Conservation (phyloP, 2,888 invertebrate genomes). For the Clepsis dumicolana region DNA sequence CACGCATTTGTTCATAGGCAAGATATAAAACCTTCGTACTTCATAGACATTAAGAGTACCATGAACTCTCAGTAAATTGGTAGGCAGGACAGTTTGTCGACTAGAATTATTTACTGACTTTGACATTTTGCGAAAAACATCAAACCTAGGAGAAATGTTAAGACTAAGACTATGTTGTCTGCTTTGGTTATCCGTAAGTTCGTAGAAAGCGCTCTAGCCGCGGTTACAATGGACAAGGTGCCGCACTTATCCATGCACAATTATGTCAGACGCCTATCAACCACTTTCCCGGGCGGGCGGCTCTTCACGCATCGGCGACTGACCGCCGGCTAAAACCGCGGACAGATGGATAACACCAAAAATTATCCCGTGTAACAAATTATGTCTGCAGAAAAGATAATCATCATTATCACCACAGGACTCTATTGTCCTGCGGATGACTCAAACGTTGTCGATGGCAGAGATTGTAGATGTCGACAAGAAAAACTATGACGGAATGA, state of each 20-base stretch:
- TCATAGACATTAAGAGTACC: too few species aligned
- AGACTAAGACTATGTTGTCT: not conserved
- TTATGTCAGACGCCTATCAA: slow-evolving; percentile 79
- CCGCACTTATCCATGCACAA: slow-evolving; percentile 62
- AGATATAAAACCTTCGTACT: too few species aligned
- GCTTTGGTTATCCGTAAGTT: not conserved
- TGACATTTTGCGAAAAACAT: too few species aligned
- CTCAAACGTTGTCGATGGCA: too few species aligned
- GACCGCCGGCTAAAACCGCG: slow-evolving; percentile 47
- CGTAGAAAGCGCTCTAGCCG: slow-evolving; percentile 43
- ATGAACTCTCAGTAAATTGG: too few species aligned
- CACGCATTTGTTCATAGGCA: too few species aligned
- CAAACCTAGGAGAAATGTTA: not conserved
- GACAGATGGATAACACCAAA: slow-evolving; percentile 27
- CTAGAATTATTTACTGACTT: too few species aligned
- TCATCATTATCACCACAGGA: too few species aligned
- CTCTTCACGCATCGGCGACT: slow-evolving; percentile 61
- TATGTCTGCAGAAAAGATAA: not conserved
- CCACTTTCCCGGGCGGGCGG: slow-evolving; percentile 68
- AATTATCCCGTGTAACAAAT: slow-evolving; percentile 29
- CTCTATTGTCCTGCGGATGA: too few species aligned
- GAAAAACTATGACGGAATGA: too few species aligned
- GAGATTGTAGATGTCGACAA: too few species aligned
- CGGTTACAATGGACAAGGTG: slow-evolving; percentile 47
- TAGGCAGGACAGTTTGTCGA: too few species aligned